A percentile compares a stretch with the other conserved stretches of the same genome.
Evolutionary conservation across 2,113 vertebrate species (phyloP).

Genomic region (Pachypanchax playfairii): DNA sequence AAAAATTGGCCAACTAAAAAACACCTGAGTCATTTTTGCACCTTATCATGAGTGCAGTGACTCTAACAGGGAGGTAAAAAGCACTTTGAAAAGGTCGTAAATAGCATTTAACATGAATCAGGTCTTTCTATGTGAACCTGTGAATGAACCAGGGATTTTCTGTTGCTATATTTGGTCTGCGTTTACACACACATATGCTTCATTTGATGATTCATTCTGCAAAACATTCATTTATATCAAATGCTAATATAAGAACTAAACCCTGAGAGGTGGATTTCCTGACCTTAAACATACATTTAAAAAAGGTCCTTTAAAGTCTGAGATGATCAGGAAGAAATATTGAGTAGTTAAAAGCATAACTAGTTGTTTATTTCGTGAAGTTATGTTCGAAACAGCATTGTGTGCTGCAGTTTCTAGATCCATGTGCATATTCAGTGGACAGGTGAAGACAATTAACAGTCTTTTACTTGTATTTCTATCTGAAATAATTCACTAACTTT

Average conservation of each 20-base stretch:
- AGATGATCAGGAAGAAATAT: too few species aligned
- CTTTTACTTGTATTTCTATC: too few species aligned
- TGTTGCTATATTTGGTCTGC: slow-evolving; percentile 26
- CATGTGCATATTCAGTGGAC: too few species aligned
- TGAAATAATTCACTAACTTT: too few species aligned
- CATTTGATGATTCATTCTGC: slow-evolving; percentile 32
- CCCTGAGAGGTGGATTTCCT: neutral
- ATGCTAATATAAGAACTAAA: slow-evolving; percentile 14
- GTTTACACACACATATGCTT: slow-evolving; percentile 4
- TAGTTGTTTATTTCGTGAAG: too few species aligned
- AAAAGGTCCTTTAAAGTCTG: too few species aligned
- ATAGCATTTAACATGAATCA: slow-evolving; percentile 71
- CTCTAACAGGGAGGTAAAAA: slow-evolving; percentile 18
- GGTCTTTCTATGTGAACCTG: slow-evolving; percentile 33
- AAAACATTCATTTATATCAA: slow-evolving; percentile 29
- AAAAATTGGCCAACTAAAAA: too few species aligned
- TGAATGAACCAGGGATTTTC: slow-evolving; percentile 41
- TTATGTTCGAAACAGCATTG: too few species aligned
- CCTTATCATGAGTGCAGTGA: slow-evolving; percentile 13
- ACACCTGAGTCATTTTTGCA: slow-evolving; percentile 63
- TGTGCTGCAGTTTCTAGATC: too few species aligned
- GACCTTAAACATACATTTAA: neutral
- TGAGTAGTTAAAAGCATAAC: too few species aligned
- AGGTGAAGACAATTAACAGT: too few species aligned
- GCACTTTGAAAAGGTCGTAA: slow-evolving; percentile 51